Conservation (phyloP, 1,140 invertebrate species). For the Drosophila oshimai region DNA sequence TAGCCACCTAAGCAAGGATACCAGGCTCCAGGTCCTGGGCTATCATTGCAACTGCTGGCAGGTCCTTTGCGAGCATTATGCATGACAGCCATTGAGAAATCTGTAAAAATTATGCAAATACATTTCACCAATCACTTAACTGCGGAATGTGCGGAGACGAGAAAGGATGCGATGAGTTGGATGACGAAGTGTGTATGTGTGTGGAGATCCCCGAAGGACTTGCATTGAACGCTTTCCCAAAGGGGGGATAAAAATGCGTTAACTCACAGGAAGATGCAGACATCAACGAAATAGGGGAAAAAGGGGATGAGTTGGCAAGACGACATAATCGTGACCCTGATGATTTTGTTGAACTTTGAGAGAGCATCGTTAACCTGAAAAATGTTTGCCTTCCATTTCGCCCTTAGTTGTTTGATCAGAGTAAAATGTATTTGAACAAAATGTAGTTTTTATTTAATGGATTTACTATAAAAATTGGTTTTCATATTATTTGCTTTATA, state of each 20-base stretch:
- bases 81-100: slow-evolving; percentile 76
- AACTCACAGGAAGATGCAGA: slow-evolving; percentile 3
- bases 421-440: slow-evolving; percentile 4
- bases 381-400: slow-evolving; percentile 10
- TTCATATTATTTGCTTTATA: background rate
- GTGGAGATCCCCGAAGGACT: slow-evolving; percentile 1
- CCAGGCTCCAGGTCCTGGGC: background rate
- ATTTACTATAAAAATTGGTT: background rate
- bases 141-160: slow-evolving; percentile 28
- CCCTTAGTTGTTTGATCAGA: slow-evolving; percentile 4
- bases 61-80: slow-evolving; percentile 57
- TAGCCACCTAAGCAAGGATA: slow-evolving; percentile 1
- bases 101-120: slow-evolving; percentile 80
- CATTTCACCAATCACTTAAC: slow-evolving; percentile 78
- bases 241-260: slow-evolving; percentile 23
- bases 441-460: background rate
- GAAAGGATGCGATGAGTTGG: background rate
- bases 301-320: slow-evolving; percentile 11
- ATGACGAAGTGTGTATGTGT: slow-evolving; percentile 2
- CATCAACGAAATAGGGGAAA: slow-evolving; percentile 5
- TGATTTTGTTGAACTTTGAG: slow-evolving; percentile 22
- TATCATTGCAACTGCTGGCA: slow-evolving; percentile 55
- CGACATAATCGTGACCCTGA: slow-evolving; percentile 12
- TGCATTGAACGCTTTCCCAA: slow-evolving; percentile 11
- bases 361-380: slow-evolving; percentile 22